Percentiles rank a stretch among this genome's conserved stretches.
phyloP scores from a whole-genome alignment of 2,113 vertebrate species.

The Chlorodrepanis virens region DNA sequence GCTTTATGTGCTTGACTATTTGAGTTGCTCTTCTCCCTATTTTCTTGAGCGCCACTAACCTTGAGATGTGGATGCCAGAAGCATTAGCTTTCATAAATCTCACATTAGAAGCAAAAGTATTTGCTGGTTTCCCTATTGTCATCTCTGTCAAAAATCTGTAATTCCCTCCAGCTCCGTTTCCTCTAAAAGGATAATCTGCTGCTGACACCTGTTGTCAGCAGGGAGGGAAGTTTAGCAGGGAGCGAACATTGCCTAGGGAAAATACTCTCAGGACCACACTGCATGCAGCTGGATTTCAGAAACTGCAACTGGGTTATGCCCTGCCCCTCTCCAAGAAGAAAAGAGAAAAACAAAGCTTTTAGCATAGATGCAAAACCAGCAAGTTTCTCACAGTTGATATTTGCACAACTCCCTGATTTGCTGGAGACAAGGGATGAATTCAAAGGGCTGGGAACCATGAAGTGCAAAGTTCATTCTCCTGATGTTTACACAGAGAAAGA shows the following conservation, averaged over 20 bases:
- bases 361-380: background rate
- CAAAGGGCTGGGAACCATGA: background rate
- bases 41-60: background rate
- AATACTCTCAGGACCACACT: background rate
- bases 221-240: background rate
- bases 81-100: background rate
- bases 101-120: background rate
- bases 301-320: background rate
- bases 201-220: background rate
- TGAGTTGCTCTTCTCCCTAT: background rate
- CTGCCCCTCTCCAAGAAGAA: background rate
- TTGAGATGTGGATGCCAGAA: background rate
- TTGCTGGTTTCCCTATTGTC: background rate
- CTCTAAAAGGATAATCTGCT: background rate
- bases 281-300: background rate
- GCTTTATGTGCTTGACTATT: background rate
- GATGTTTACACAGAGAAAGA: fast-evolving
- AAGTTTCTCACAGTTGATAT: background rate
- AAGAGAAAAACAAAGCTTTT: background rate
- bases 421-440: background rate
- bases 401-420: background rate
- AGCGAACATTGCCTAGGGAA: background rate
- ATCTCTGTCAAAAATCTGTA: background rate
- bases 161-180: background rate
- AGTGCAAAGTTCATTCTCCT: background rate